Evolutionary conservation across 2,113 vertebrate species (phyloP).

Genomic region (Oxygymnocypris stewartii): DNA sequence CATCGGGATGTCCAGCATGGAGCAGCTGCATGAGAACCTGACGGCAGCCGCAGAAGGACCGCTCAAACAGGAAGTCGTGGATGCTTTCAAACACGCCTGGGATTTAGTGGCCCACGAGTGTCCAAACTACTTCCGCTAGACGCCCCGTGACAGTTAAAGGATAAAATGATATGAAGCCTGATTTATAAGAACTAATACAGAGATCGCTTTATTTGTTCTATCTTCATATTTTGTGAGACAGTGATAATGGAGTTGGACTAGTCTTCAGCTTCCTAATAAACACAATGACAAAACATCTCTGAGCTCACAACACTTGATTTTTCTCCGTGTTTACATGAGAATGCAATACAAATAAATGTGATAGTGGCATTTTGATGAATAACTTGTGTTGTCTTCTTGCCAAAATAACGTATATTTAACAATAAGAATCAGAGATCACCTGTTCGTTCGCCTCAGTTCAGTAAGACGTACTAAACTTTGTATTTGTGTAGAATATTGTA

Average conservation of each 20-base stretch:
- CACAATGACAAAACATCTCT: not conserved
- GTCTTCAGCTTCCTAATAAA: constrained; percentile 7
- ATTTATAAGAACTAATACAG: constrained; percentile 21
- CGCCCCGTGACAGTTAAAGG: no score
- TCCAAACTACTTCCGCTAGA: constrained; percentile 85
- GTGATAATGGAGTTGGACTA: not conserved
- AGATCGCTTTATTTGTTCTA: constrained; percentile 11
- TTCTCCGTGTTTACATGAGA: not conserved
- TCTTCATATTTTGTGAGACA: not conserved
- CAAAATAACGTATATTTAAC: no score
- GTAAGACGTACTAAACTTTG: not conserved
- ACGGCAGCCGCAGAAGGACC: constrained; percentile 74
- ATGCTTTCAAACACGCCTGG: constrained; percentile 78
- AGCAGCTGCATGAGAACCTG: constrained; percentile 87
- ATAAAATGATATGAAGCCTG: no score
- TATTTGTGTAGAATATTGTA: not conserved
- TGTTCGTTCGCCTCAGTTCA: not conserved
- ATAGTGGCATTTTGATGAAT: not conserved
- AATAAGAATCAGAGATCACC: not conserved
- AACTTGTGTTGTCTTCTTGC: not conserved
- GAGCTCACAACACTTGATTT: not conserved
- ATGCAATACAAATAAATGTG: not conserved
- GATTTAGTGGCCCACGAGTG: constrained; percentile 78
- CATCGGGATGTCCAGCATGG: constrained; percentile 86
- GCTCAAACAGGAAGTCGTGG: constrained; percentile 72